Base-by-base conservation (phyloP, 2,888 invertebrate genomes). In the Barypeithes pellucidus region DNA sequence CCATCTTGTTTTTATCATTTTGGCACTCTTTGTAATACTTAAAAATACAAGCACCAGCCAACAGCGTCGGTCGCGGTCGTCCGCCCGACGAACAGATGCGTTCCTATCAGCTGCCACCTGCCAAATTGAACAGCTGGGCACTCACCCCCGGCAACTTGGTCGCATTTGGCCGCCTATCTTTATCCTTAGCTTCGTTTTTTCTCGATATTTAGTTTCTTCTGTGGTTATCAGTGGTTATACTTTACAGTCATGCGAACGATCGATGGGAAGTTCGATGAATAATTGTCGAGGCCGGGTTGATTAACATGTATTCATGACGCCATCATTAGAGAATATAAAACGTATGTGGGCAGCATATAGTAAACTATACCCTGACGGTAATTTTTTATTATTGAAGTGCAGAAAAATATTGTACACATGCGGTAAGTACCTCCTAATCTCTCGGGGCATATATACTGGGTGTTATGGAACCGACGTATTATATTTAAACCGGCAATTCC, bases 91-190 rank as follows among this genome's bases (percentile, higher is more conserved):
- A 59, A 67, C 72, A 67, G 72, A 72, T 67, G 72, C 61, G 33
- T 41, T 22, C 16, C 24, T 47, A 43, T 52, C 52, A 67, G 24
- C 72, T 52, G 61, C 72, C 67, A 72, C 72, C 72, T 72, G 72
- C 72, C 72, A 59, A 67, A 72, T 61, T 54, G 52, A 67, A 72
- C 72, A 72, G 72, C 67, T 67, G 72, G 67, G 33, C 43, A 14
- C 47, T 62, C 61, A 67, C 67, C 72, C 72, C 67, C 67, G 67
- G 72, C 47, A 29, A 41, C 20, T 59, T 60, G 41, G 22, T 14
- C 60, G 20, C 39, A 7, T 60, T 60, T 22, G n/a, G 22, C 14
- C 60, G n/a, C 41, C 39, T 5, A 43, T 12, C n/a, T 24, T 29
- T 52, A 47, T 22, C 24, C 33, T 57, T 33, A 57, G 18, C 16